Percentiles rank a stretch among this genome's conserved stretches.
These are phyloP conservation scores for Chrysaora quinquecirrha DNA, from an alignment of 30 jellyfish, hydroid and myxozoan genomes.

Conservation along the genomic window DNA sequence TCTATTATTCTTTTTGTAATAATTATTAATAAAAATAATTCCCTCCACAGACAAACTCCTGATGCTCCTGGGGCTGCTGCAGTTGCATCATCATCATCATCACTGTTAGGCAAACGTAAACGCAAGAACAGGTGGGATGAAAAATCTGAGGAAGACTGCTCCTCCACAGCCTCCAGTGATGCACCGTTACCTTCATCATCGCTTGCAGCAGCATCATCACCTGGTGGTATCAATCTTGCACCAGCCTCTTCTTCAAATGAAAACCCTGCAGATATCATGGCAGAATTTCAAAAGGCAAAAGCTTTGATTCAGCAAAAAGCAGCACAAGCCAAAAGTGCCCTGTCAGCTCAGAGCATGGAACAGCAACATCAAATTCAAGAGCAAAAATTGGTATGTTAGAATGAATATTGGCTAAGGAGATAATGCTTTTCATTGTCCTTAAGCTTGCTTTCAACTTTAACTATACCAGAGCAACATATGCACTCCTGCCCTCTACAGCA, in stretches of 20 bases:
- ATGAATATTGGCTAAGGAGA: neutral
- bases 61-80: too few species aligned
- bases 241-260: slow-evolving; percentile 42
- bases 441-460: too few species aligned
- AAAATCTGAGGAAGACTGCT: neutral
- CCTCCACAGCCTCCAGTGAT: slow-evolving; percentile 21
- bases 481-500: too few species aligned
- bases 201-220: neutral
- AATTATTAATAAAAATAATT: too few species aligned
- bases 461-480: too few species aligned
- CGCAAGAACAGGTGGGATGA: slow-evolving; percentile 71
- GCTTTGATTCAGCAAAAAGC: slow-evolving; percentile 91
- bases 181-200: too few species aligned
- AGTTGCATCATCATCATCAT: too few species aligned
- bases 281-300: slow-evolving; percentile 90
- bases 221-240: slow-evolving; percentile 18
- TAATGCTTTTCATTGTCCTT: neutral
- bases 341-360: slow-evolving; percentile 13
- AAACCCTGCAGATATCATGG: slow-evolving; percentile 54
- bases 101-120: slow-evolving; percentile 21
- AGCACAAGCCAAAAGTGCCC: slow-evolving; percentile 56
- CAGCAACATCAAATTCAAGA: slow-evolving; percentile 75
- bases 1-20: too few species aligned
- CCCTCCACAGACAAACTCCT: too few species aligned
- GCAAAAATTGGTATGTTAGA: slow-evolving; percentile 74